phyloP scores from a whole-genome alignment of 1,140 invertebrate genomes.

The Heliconius melpomene region DNA sequence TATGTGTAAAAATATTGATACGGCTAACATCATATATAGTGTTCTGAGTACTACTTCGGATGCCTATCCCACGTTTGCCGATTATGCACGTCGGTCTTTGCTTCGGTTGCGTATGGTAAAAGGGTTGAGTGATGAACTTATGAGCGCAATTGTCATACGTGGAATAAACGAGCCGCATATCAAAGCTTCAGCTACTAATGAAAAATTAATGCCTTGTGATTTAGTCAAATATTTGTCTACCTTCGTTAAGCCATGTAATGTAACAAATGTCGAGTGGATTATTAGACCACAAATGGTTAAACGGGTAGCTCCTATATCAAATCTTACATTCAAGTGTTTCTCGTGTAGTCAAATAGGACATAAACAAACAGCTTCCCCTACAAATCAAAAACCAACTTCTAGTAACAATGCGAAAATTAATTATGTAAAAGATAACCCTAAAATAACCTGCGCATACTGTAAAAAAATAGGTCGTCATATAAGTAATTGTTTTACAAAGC shows the following conservation, averaged over 20 bases:
- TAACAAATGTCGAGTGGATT: too few species aligned
- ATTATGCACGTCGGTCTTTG: slow-evolving; percentile 19
- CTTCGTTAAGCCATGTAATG: neutral
- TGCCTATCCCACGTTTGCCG: slow-evolving; percentile 17
- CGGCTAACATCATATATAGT: slow-evolving; percentile 8
- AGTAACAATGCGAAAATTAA: too few species aligned
- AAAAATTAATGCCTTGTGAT: neutral
- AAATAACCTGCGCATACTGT: neutral
- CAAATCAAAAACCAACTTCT: neutral
- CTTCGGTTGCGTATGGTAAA: slow-evolving; percentile 15
- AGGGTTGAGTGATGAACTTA: slow-evolving; percentile 15
- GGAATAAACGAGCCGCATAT: slow-evolving; percentile 8
- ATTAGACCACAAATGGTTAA: too few species aligned
- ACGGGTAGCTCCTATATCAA: too few species aligned
- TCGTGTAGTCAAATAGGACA: slow-evolving; percentile 2
- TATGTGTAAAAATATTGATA: slow-evolving; percentile 28
- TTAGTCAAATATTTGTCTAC: slow-evolving; percentile 18
- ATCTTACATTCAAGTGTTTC: neutral
- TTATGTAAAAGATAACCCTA: neutral
- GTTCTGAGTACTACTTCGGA: slow-evolving; percentile 14
- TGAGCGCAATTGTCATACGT: neutral
- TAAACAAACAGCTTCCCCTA: neutral
- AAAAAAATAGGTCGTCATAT: slow-evolving; percentile 4
- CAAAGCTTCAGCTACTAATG: neutral
- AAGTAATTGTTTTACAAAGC: slow-evolving; percentile 1